Evolutionary conservation across 2,113 vertebrate genomes (phyloP), one percentile per base, ranked within the genome.

Genomic region (Podarcis cretensis): DNA sequence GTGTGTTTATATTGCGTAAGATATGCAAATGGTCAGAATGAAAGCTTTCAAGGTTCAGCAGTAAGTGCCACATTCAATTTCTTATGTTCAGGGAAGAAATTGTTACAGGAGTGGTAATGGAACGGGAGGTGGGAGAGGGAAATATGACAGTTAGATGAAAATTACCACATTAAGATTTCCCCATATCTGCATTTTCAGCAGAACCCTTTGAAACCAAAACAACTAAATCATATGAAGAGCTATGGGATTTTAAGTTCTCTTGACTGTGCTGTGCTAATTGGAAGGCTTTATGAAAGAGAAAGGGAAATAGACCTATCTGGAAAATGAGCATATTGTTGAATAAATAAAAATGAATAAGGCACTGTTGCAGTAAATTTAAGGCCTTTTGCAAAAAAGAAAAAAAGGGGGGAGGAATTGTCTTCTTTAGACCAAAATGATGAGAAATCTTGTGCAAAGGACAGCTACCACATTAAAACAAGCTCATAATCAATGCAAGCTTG

Each of bases 281-380:
- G 75, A 83, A 90, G 89, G n/a, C 71, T 23, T 88, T 83, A 68
- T 68, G 74, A 77, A 88, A 88, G 71, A 48, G 59, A 81, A 2
- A 48, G 7, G 71, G 82, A 90, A 89, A 88, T n/a, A 27, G 40
- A 69, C 23, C 32, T n/a, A 83, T 74, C 48, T 66, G 40, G 74
- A 48, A 73, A 57, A 21, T 3, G 43, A 25, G 54, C n/a, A 8
- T 77, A 3, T 83, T 79, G 73, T 57, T 21, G 63, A 54, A 54
- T 25, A 75, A 32, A 16, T 81, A 30, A 71, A 20, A 57, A 25
- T 0, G 23, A 54, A 30, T 0, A 0, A 37, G n/a, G 3, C 87
- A 85, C 1, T 71, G 37, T 37, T 82, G 25, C 0, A 63, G 30
- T 69, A 48, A 75, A 69, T n/a, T 27, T 4, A 90, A 68, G 3